phyloP scores from a whole-genome alignment of 2,888 invertebrate genomes.

The Sicus ferrugineus region DNA sequence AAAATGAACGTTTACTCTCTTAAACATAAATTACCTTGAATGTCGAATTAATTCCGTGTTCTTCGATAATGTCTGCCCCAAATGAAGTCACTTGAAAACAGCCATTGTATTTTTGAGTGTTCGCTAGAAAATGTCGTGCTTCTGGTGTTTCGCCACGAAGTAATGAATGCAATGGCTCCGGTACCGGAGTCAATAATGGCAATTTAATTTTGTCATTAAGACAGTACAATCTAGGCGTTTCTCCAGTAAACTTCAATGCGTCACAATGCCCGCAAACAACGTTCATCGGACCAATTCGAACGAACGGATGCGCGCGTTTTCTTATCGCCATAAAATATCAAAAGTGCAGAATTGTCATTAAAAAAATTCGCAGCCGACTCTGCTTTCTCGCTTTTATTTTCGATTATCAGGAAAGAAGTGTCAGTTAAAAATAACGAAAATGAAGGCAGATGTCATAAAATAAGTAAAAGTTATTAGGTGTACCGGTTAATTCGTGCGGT shows the following conservation, averaged over 20 bases:
- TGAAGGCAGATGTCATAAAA: no score
- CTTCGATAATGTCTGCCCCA: conserved; percentile 2
- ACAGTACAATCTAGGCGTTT: conserved; percentile 19
- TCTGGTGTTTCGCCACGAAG: conserved; percentile 47
- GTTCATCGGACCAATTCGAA: neutral
- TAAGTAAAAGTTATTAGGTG: no score
- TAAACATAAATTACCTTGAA: conserved; percentile 1
- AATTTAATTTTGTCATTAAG: conserved; percentile 37
- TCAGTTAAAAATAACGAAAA: no score
- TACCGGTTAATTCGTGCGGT: no score
- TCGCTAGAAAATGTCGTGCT: conserved; percentile 53
- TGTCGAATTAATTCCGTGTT: neutral
- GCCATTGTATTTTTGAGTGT: conserved; percentile 49
- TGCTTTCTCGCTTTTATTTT: no score
- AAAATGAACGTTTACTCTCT: conserved; percentile 1
- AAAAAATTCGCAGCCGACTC: no score
- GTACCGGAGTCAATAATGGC: conserved; percentile 35
- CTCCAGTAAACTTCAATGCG: conserved; percentile 5
- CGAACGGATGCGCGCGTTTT: neutral
- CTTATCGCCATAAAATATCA: no score
- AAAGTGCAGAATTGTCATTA: no score
- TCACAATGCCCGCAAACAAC: neutral
- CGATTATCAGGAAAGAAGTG: no score
- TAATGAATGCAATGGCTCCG: conserved; percentile 18
- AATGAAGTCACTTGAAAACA: conserved; percentile 1